Base-by-base conservation (phyloP, 2,113 vertebrate species). In the Cariama cristata region DNA sequence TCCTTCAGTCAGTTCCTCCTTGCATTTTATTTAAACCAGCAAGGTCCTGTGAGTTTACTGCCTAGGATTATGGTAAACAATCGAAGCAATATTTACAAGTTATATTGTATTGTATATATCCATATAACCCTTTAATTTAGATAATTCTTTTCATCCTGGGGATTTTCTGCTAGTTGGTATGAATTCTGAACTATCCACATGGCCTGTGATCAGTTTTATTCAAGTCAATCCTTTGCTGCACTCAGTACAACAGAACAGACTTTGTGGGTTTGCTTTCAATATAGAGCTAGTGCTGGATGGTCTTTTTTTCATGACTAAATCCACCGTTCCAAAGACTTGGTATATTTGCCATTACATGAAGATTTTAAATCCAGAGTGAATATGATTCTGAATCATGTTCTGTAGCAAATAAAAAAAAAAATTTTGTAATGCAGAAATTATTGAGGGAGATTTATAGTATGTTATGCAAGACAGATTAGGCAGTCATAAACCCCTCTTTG, bases 1-100 rank as follows among this genome's bases (percentile, higher is more conserved):
- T 93, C 95, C 85, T 97, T 92, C 93, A 93, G 81, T 82, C 85
- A 73, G 47, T 91, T 92, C 33, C 33, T 90, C 94, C 86, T 86
- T 95, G 82, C 55, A 76, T 94, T 95, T 97, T 96, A 97, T 92
- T 79, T 97, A 91, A 97, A 97, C 71, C 88, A 94, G 62, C 82
- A 96, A 90, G 60, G 79, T 88, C 55, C 55, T 94, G 58, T 76
- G 73, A 91, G 86, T 94, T 93, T 95, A 86, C 74, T 59, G 62
- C 55, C 53, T 91, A 10, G 58, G 71, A 93, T 95, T 95, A 93
- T 45, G 50, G 55, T 93, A 95, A 97, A 96, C 84, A 94, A 94
- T 91, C 69, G 84, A 73, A 83, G 44, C 58, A 96, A 76, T 91
- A 92, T 89, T 94, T 96, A 66, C 63, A 60, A 68, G 80, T 96